Evolutionary conservation across 2,888 invertebrate genomes (phyloP).

Genomic region (Anodontia alba): DNA sequence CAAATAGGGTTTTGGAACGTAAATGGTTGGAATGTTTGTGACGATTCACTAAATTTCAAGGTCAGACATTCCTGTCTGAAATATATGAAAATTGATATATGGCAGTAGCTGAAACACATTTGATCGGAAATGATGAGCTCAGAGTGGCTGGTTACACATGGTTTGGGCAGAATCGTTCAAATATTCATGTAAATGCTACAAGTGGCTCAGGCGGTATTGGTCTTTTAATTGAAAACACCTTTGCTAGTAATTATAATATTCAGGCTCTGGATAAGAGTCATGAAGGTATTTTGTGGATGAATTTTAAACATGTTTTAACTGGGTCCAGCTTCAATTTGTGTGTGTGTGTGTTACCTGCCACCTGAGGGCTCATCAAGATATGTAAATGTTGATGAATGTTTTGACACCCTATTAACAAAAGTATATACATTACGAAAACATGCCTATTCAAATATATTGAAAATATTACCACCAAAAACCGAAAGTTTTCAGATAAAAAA

Average conservation of each 20-base stretch:
- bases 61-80: conserved; percentile 17
- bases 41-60: conserved; percentile 16
- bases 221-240: conserved; percentile 18
- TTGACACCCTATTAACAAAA: conserved; percentile 10
- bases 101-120: conserved; percentile 31
- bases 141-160: conserved; percentile 21
- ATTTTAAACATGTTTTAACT: conserved; percentile 13
- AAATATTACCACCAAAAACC: too few species aligned
- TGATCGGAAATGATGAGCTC: background rate
- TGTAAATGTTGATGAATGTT: conserved; percentile 24
- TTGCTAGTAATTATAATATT: conserved; percentile 14
- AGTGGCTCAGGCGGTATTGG: conserved; percentile 25
- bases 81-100: conserved; percentile 29
- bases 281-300: conserved; percentile 29
- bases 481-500: too few species aligned
- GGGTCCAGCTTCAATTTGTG: background rate
- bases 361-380: conserved; percentile 22
- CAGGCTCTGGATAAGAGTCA: conserved; percentile 1
- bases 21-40: background rate
- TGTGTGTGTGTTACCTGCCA: conserved; percentile 33
- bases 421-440: too few species aligned
- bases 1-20: conserved; percentile 8
- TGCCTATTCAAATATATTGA: too few species aligned
- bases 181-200: conserved; percentile 31
- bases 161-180: conserved; percentile 30